Percentiles rank a stretch among this genome's conserved stretches.
Evolutionary conservation across 2,113 vertebrate genomes (phyloP).

Genomic region (Petrocephalus microphthalmus): DNA sequence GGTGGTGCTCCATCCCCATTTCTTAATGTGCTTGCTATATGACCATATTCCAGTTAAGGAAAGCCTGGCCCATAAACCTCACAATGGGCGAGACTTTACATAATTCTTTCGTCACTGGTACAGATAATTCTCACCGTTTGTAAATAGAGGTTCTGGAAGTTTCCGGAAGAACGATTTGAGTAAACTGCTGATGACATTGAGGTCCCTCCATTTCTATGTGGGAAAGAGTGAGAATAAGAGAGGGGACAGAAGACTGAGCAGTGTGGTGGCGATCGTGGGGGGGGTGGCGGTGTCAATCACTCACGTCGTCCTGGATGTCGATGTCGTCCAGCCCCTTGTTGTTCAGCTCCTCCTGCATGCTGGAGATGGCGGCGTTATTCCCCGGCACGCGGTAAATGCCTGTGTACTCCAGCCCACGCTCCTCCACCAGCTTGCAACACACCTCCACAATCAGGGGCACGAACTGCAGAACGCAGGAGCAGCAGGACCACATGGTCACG

Average conservation of each 20-base stretch:
- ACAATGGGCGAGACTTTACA: background rate
- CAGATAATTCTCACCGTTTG: constrained; percentile 72
- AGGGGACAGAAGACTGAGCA: constrained; percentile 17
- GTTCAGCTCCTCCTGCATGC: constrained; percentile 91
- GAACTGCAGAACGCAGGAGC: constrained; percentile 58
- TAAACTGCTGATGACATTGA: constrained; percentile 98
- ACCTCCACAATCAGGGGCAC: constrained; percentile 97
- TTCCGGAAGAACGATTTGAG: constrained; percentile 97
- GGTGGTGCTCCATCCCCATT: background rate
- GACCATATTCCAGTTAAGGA: background rate
- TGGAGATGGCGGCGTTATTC: constrained; percentile 94
- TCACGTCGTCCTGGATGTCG: constrained; percentile 87
- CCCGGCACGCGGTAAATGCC: constrained; percentile 97
- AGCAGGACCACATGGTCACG: background rate
- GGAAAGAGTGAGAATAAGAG: background rate
- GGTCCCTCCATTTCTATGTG: constrained; percentile 93
- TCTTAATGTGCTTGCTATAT: background rate
- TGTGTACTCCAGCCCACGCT: constrained; percentile 91
- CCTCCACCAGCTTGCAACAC: constrained; percentile 95
- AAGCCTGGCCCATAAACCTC: background rate
- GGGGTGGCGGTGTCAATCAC: constrained; percentile 38
- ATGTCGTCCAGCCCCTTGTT: constrained; percentile 88
- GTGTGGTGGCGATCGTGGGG: constrained; percentile 27
- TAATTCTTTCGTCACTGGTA: background rate
- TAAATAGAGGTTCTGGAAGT: constrained; percentile 94